Percentiles rank a stretch among this genome's conserved stretches.
Evolutionary conservation across 64 coral and sea anemone genomes (phyloP).

Genomic region (Montipora capricornis): DNA sequence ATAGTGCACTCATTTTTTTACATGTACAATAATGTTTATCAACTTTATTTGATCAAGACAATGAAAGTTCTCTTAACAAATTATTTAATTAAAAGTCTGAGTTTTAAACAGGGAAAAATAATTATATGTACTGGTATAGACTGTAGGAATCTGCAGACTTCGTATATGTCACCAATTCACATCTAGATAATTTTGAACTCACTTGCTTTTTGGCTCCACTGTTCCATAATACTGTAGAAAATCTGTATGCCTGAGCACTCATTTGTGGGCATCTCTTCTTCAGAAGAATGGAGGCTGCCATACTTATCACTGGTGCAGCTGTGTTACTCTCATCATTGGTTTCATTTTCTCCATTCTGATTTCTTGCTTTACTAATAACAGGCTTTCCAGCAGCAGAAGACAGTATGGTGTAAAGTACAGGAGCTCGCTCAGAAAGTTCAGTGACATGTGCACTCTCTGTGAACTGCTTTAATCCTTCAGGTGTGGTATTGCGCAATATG

Average conservation of each 20-base stretch:
- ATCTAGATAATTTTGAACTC: too few relatives aligned
- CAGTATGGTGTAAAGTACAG: not conserved
- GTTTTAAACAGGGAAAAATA: too few relatives aligned
- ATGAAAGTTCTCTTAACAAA: too few relatives aligned
- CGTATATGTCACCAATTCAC: too few relatives aligned
- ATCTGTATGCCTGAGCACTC: slow-evolving; percentile 29
- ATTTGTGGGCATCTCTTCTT: slow-evolving; percentile 30
- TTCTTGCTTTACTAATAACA: not conserved
- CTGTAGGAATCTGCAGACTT: too few relatives aligned
- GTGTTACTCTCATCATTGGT: not conserved
- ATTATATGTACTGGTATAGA: too few relatives aligned
- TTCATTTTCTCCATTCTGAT: not conserved
- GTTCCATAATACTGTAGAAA: slow-evolving; percentile 25
- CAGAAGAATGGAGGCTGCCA: slow-evolving; percentile 5
- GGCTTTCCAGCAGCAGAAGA: not conserved
- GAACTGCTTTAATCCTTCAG: not conserved
- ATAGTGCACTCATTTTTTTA: too few relatives aligned
- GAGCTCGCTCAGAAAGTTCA: not conserved
- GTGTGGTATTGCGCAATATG: not conserved
- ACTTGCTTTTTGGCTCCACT: slow-evolving; percentile 56
- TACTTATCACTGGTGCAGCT: not conserved
- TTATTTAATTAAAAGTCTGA: too few relatives aligned
- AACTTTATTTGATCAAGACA: too few relatives aligned
- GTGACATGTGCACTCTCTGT: not conserved
- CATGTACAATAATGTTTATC: too few relatives aligned